Percentiles rank a stretch among this genome's conserved stretches.
Conservation (phyloP, 2,113 vertebrate genomes). For the Noctilio leporinus region DNA sequence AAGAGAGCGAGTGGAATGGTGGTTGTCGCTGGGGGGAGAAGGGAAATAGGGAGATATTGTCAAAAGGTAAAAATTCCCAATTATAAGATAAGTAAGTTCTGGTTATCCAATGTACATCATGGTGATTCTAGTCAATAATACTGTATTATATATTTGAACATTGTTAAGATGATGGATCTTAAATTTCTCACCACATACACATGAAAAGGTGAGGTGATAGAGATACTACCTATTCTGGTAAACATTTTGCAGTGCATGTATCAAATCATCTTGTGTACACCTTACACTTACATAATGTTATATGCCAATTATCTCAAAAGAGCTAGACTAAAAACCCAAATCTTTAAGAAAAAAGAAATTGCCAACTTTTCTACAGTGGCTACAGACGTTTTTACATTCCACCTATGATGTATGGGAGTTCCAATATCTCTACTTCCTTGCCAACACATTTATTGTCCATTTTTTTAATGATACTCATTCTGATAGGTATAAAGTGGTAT, state of each 20-base stretch:
- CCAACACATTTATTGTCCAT: neutral
- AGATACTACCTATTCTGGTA: neutral
- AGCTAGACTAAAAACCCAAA: neutral
- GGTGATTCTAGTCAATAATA: neutral
- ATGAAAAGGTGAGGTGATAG: neutral
- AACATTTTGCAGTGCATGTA: neutral
- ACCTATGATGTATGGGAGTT: neutral
- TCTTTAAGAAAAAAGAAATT: neutral
- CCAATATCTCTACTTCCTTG: neutral
- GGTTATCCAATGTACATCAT: neutral
- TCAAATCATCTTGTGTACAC: neutral
- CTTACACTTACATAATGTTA: neutral
- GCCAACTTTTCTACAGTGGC: neutral
- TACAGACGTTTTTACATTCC: neutral
- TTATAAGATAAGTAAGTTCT: neutral
- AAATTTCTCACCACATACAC: neutral
- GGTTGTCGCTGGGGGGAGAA: neutral
- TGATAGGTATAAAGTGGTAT: neutral
- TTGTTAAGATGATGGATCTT: neutral
- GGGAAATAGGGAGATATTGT: neutral
- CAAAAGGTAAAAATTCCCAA: neutral
- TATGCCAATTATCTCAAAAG: neutral
- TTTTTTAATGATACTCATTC: neutral
- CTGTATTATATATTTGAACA: neutral
- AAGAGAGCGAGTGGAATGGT: neutral